phyloP scores from a whole-genome alignment of 2,113 vertebrate genomes.

The Triplophysa rosa region DNA sequence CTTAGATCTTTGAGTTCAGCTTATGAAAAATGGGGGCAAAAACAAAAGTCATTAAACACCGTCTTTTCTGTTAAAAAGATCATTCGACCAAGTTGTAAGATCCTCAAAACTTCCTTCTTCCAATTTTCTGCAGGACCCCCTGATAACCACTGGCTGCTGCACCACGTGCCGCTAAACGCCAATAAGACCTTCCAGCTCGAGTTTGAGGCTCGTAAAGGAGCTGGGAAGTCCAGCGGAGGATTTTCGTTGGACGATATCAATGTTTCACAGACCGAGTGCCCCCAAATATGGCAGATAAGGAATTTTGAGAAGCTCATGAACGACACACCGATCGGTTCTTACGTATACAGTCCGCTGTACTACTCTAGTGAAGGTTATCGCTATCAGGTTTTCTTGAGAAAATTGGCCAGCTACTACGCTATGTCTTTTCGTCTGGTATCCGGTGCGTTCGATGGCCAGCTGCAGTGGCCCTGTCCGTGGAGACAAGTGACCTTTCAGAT shows the following conservation, averaged over 20 bases:
- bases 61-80: too few relatives aligned
- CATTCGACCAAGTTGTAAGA: too few relatives aligned
- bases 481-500: conserved; percentile 74
- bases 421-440: conserved; percentile 67
- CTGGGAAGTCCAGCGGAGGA: conserved; percentile 71
- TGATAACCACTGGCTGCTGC: conserved; percentile 75
- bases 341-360: conserved; percentile 72
- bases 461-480: neutral
- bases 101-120: too few relatives aligned
- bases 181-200: conserved; percentile 71
- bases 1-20: too few relatives aligned
- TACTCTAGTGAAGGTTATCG: conserved; percentile 82
- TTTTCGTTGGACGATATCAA: conserved; percentile 87
- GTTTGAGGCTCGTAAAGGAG: conserved; percentile 75
- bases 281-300: conserved; percentile 75
- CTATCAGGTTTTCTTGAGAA: conserved; percentile 63
- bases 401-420: conserved; percentile 45
- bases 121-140: conserved; percentile 48
- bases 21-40: too few relatives aligned
- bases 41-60: too few relatives aligned
- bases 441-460: neutral
- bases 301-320: conserved; percentile 69
- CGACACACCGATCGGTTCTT: neutral
- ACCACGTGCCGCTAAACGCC: conserved; percentile 62
- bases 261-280: conserved; percentile 82